A percentile compares a stretch with the other conserved stretches of the same genome.
phyloP scores from a whole-genome alignment of 2,113 vertebrate genomes.

The Chloropsis hardwickii region DNA sequence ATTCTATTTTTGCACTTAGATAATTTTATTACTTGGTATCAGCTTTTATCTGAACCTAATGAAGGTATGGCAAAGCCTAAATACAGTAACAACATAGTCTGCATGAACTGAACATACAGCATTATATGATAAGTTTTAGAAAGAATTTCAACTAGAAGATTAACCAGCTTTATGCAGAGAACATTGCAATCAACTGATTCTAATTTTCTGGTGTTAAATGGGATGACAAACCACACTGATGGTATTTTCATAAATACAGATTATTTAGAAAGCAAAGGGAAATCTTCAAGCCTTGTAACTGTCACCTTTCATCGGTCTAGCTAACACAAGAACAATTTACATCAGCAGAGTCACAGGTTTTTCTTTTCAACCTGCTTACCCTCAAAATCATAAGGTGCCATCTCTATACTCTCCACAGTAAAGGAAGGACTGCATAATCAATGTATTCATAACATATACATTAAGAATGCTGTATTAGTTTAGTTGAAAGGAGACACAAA shows the following conservation, averaged over 20 bases:
- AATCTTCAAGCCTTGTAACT: not conserved
- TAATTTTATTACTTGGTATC: not conserved
- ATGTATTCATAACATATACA: not conserved
- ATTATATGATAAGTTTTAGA: not conserved
- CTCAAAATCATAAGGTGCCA: not conserved
- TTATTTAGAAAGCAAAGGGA: not conserved
- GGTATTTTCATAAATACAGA: not conserved
- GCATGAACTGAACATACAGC: not conserved
- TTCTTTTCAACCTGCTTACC: not conserved
- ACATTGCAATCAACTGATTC: not conserved
- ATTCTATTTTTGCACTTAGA: not conserved
- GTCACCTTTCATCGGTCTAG: not conserved
- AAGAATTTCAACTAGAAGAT: not conserved
- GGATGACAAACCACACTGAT: not conserved
- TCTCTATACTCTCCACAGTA: not conserved
- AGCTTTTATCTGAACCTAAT: not conserved
- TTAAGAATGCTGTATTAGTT: not conserved
- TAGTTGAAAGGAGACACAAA: constrained; percentile 1
- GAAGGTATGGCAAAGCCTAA: not conserved
- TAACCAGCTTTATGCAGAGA: not conserved
- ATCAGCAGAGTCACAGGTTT: not conserved
- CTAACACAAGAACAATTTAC: not conserved
- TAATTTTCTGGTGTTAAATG: not conserved
- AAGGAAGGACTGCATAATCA: not conserved
- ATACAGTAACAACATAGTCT: not conserved